Base-by-base conservation (phyloP, 2,888 invertebrate genomes). In the Apantesis nais region DNA sequence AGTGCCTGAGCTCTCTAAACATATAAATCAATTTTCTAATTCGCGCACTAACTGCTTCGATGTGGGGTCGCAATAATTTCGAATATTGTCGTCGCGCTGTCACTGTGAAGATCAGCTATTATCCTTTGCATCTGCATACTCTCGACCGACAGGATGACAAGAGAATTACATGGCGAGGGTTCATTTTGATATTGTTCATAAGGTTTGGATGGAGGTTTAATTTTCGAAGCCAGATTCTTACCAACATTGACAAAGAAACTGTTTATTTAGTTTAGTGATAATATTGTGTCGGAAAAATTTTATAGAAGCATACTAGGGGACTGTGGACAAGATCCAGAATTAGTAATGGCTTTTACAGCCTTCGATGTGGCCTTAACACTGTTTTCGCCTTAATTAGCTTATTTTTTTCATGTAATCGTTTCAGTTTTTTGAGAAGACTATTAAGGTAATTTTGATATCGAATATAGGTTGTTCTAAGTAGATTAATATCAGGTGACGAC, bases 181-280 rank as follows among this genome's bases (percentile, higher is more conserved):
- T n/a, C n/a, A n/a, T n/a, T 2, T 7, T 25, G 25, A 16, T 2
- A 7, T n/a, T 7, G 25, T 2, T 4, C 11, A 2, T n/a, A 5
- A n/a, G n/a, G 8, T 7, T n/a, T 9, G 0, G 29, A 8, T 5
- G 62, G 62, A n/a, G 62, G 62, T 9, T 41, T 16, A 41, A 62
- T 39, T 25, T 62, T 62, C 16, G 41, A 62, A 16, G 62, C 62
- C 1, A 62, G 25, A 22, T n/a, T 25, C 39, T 62, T 25, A 2
- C 39, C 62, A 39, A 62, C 39, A 14, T 62, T 37, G n/a, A 37
- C n/a, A 34, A 62, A 62, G 22, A 37, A 62, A n/a, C 22, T 62
- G 37, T 62, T 62, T 3, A 62, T 37, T 1, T n/a, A 2, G 2
- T 62, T 39, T 11, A n/a, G 2, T 37, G 39, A 62, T 1, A 39